phyloP scores from a whole-genome alignment of 2,888 invertebrate species.

The Bembecia ichneumoniformis region DNA sequence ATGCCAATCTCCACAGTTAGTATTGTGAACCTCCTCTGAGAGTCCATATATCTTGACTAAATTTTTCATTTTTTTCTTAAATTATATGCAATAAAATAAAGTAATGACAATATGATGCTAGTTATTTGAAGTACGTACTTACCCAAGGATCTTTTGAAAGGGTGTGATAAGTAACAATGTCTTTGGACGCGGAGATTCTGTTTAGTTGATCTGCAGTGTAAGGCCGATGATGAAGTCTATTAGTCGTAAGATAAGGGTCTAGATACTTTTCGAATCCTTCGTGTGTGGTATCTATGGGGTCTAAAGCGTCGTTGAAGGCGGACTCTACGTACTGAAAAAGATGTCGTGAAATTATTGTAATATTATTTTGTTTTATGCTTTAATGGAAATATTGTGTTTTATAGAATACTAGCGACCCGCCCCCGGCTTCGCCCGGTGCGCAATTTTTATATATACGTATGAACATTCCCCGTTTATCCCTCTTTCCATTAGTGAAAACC shows the following conservation, averaged over 20 bases:
- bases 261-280: constrained; percentile 54
- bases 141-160: constrained; percentile 49
- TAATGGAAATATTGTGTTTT: too few relatives aligned
- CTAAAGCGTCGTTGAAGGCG: constrained; percentile 35
- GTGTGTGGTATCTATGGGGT: constrained; percentile 48
- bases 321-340: constrained; percentile 28
- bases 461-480: too few relatives aligned
- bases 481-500: too few relatives aligned
- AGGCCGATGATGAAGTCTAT: constrained; percentile 47
- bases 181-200: constrained; percentile 35
- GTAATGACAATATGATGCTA: too few relatives aligned
- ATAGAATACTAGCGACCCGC: too few relatives aligned
- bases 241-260: constrained; percentile 58
- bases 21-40: too few relatives aligned
- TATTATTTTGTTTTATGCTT: background rate
- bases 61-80: too few relatives aligned
- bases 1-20: too few relatives aligned
- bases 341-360: background rate
- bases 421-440: too few relatives aligned
- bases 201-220: constrained; percentile 44
- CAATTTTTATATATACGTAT: too few relatives aligned
- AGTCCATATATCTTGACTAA: too few relatives aligned
- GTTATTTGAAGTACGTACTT: constrained; percentile 9
- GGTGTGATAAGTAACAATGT: constrained; percentile 54
- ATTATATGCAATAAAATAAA: too few relatives aligned